phyloP scores from a whole-genome alignment of 2,888 invertebrate genomes.

The Minunthozetes semirufus region DNA sequence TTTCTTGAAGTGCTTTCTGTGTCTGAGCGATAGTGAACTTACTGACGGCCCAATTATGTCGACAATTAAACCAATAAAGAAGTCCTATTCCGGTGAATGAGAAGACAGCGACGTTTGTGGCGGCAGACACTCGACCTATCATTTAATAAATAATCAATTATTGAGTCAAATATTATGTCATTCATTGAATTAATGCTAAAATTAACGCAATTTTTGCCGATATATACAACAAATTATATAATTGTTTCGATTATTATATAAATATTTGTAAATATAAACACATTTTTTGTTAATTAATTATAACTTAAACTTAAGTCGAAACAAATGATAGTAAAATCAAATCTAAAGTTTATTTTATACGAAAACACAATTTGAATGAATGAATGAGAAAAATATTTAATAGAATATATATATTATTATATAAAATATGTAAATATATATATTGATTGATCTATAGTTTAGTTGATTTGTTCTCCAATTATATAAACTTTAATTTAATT shows the following conservation, averaged over 20 bases:
- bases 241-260: background rate
- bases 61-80: constrained; percentile 34
- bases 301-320: too few relatives aligned
- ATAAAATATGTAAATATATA: background rate
- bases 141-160: background rate
- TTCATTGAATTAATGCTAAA: background rate
- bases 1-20: constrained; percentile 40
- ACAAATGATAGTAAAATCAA: background rate
- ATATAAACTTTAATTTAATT: too few relatives aligned
- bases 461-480: too few relatives aligned
- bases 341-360: background rate
- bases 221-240: background rate
- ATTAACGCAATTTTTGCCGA: constrained; percentile 7
- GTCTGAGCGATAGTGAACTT: constrained; percentile 38
- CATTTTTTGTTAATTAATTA: background rate
- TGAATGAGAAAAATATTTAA: background rate
- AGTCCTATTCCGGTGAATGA: constrained; percentile 23
- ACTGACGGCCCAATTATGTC: constrained; percentile 39
- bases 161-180: background rate
- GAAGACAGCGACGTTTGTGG: constrained; percentile 26
- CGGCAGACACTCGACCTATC: constrained; percentile 24
- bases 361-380: constrained; percentile 1
- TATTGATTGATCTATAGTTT: background rate
- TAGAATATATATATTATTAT: background rate
- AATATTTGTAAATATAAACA: background rate